Conservation (phyloP, 2,888 invertebrate genomes). For the Tetranychus piercei region DNA sequence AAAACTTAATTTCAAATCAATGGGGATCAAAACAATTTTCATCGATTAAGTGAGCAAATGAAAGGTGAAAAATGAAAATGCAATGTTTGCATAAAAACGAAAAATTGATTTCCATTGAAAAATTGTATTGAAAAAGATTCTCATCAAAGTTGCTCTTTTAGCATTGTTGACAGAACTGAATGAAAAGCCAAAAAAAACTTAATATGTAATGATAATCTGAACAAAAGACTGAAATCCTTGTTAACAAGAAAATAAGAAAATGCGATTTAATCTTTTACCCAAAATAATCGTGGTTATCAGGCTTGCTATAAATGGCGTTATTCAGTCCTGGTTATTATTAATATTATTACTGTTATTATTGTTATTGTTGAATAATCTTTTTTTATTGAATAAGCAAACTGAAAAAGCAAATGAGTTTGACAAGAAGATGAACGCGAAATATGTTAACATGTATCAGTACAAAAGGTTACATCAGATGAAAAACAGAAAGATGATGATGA, state of each 20-base stretch:
- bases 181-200: not conserved
- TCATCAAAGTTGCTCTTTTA: not conserved
- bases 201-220: not conserved
- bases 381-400: not conserved
- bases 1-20: too few relatives aligned
- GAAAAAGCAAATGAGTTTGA: not conserved
- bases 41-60: too few relatives aligned
- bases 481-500: not conserved
- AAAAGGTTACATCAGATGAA: not conserved
- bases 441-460: not conserved
- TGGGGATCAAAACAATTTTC: too few relatives aligned
- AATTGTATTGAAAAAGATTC: too few relatives aligned
- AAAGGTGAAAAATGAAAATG: too few relatives aligned
- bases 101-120: too few relatives aligned
- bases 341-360: too few relatives aligned
- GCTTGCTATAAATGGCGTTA: not conserved
- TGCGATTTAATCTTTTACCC: not conserved
- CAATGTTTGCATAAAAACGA: too few relatives aligned
- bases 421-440: not conserved
- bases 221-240: not conserved
- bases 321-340: not conserved
- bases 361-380: not conserved
- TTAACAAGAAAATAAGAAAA: constrained; percentile 4
- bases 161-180: not conserved
- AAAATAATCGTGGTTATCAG: not conserved